phyloP scores from a whole-genome alignment of 2,888 invertebrate genomes.

The Tubiluchus corallicola region DNA sequence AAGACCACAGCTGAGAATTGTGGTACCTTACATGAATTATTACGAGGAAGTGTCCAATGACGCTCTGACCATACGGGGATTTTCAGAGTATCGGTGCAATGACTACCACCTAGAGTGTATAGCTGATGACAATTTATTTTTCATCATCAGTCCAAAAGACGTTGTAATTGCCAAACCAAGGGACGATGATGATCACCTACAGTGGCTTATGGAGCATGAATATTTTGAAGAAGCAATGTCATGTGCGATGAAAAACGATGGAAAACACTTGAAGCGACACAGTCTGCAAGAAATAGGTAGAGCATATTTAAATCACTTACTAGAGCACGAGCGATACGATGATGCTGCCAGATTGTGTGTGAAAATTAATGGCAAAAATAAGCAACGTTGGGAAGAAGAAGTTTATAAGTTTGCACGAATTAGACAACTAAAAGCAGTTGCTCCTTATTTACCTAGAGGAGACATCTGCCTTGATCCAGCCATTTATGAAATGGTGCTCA shows the following conservation, averaged over 20 bases:
- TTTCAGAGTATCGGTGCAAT: constrained; percentile 65
- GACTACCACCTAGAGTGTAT: constrained; percentile 53
- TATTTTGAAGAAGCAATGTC: constrained; percentile 28
- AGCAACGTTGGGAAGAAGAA: constrained; percentile 73
- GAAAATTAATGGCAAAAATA: constrained; percentile 48
- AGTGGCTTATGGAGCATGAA: constrained; percentile 68
- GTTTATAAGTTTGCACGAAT: constrained; percentile 70
- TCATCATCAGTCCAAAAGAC: constrained; percentile 84
- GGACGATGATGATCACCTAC: constrained; percentile 74
- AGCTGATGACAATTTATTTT: constrained; percentile 38
- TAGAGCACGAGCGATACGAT: constrained; percentile 43
- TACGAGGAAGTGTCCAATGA: constrained; percentile 69
- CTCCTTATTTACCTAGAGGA: constrained; percentile 24
- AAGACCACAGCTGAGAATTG: constrained; percentile 67
- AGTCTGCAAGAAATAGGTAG: constrained; percentile 4
- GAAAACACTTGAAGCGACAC: not conserved
- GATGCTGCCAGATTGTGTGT: constrained; percentile 69
- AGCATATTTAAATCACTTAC: constrained; percentile 60
- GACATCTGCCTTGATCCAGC: constrained; percentile 56
- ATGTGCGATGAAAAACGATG: not conserved
- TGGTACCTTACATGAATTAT: constrained; percentile 65
- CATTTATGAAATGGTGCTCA: constrained; percentile 82
- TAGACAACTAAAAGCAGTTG: constrained; percentile 54
- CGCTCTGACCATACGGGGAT: constrained; percentile 52
- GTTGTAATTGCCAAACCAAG: constrained; percentile 75